Conservation (phyloP, 2,797 vertebrate genomes). For the Morus bassanus region DNA sequence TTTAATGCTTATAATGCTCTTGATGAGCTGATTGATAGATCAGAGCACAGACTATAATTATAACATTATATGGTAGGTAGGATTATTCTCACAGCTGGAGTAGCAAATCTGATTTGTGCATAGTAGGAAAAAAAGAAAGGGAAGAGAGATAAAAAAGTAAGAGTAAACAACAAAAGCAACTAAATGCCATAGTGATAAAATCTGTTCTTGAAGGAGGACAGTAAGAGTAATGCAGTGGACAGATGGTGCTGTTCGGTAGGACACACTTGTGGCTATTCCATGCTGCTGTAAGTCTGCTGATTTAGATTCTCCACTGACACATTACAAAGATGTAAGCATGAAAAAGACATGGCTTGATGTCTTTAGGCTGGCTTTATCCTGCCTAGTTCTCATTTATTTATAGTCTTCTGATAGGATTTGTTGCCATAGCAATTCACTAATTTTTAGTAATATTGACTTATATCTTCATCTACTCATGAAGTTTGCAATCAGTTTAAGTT, state of each 20-base stretch:
- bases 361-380: background rate
- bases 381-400: background rate
- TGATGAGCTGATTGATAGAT: conserved; percentile 27
- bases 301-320: background rate
- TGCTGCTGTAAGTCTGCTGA: background rate
- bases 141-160: background rate
- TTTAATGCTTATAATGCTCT: background rate
- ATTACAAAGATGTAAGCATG: background rate
- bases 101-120: background rate
- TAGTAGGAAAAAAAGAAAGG: background rate
- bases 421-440: background rate
- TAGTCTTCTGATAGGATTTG: background rate
- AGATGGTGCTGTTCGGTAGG: background rate
- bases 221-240: background rate
- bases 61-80: background rate
- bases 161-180: background rate
- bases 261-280: background rate
- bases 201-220: background rate
- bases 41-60: conserved; percentile 11
- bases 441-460: background rate
- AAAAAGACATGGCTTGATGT: background rate
- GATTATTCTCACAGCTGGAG: background rate
- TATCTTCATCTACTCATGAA: background rate
- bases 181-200: background rate
- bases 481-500: background rate